These are phyloP conservation scores for Epirrhoe alternata DNA, from an alignment of 2,888 invertebrate species.

Conservation along the genomic window DNA sequence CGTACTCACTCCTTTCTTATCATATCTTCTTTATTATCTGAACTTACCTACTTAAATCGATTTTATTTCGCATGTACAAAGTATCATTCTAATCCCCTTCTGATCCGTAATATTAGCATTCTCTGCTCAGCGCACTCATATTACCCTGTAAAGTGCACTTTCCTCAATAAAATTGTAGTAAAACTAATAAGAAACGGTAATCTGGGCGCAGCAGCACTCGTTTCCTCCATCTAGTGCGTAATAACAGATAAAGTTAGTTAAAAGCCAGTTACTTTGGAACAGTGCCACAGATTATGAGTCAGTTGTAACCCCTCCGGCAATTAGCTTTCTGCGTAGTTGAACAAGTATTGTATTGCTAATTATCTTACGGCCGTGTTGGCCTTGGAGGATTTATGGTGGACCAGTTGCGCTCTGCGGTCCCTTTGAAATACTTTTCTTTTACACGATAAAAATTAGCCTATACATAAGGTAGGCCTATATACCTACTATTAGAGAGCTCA, in stretches of 20 bases:
- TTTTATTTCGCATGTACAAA: not conserved
- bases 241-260: constrained; percentile 52
- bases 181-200: constrained; percentile 27
- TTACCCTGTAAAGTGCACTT: not conserved
- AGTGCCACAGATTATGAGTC: constrained; percentile 20
- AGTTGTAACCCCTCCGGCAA: constrained; percentile 41
- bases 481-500: too few relatives aligned
- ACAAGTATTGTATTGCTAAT: constrained; percentile 48
- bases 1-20: too few relatives aligned
- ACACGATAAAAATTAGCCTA: too few relatives aligned
- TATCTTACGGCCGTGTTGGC: constrained; percentile 35
- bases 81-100: not conserved
- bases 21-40: too few relatives aligned
- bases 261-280: constrained; percentile 38
- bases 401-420: not conserved
- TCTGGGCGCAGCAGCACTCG: constrained; percentile 24
- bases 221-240: constrained; percentile 39
- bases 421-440: too few relatives aligned
- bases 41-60: too few relatives aligned
- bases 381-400: not conserved
- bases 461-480: too few relatives aligned
- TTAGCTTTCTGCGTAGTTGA: constrained; percentile 54
- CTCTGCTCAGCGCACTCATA: not conserved
- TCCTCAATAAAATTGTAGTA: constrained; percentile 42
- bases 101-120: constrained; percentile 41